Base-by-base conservation (phyloP, 2,888 invertebrate species). In the Scaptomyza flava region DNA sequence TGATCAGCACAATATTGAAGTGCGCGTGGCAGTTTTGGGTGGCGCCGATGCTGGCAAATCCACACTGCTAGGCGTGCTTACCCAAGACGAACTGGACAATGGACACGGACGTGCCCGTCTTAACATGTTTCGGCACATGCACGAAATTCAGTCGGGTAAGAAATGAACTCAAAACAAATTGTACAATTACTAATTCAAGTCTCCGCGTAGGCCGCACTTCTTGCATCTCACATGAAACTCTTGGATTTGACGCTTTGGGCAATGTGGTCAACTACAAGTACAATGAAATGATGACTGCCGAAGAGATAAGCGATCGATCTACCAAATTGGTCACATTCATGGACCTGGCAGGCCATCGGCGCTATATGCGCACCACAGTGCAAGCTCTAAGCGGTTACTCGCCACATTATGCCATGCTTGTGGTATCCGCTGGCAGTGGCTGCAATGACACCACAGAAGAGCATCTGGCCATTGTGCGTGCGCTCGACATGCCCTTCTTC, bases 1-100 rank as follows among this genome's bases (percentile, higher is more conserved):
- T 85, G 96, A 97, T 73, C 96, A 96, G 86, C 96, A 96, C 85
- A 96, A 95, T 60, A 95, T 98, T 52, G 99, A 99, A 91, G 93
- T 99, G 45, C 93, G 98, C 57, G 95, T 98, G 5, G 98, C 98
- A 0, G 98, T 99, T 34, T 94, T 98, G 91, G 99, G 99, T 0
- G 97, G 97, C 79, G 98, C 98, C 77, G 98, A 98, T 92, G 98
- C 97, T 2, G 99, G 99, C n/a, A 99, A 99, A 91, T 98, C 98
- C 6, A 99, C 99, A 0, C 93, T 99, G 34, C 93, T 99, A 33
- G 99, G 99, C 11, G 99, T 99, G 0, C 92, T 99, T 33, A 99
- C 99, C 0, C 98, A 99, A 92, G 98, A 99, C 30, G 97, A 97
- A 91, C 93, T 98, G 66, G 99, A 99, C 92, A 99, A 99, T 92